These are phyloP conservation scores for Koerneria pararmatus DNA, from an alignment of 2,888 invertebrate species.

Conservation along the genomic window DNA sequence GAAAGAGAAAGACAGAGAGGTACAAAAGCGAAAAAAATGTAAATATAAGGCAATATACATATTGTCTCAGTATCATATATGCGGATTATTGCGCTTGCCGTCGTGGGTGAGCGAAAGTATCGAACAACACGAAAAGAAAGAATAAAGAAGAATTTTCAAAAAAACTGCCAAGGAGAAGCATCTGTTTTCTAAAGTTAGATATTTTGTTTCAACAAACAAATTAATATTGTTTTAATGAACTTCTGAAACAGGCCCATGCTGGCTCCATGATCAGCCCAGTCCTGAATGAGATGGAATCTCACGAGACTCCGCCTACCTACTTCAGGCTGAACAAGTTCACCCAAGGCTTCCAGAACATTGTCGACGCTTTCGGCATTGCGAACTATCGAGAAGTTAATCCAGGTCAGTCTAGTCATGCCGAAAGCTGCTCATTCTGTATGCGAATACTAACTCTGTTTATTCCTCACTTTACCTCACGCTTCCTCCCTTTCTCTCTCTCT, in stretches of 20 bases:
- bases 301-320: constrained; percentile 85
- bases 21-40: too few species aligned
- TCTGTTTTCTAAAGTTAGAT: too few species aligned
- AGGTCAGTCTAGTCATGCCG: background rate
- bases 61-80: too few species aligned
- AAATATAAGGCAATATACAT: too few species aligned
- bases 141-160: too few species aligned
- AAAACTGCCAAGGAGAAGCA: too few species aligned
- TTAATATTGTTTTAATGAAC: too few species aligned
- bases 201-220: too few species aligned
- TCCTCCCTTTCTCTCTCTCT: background rate
- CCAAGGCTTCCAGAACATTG: constrained; percentile 74
- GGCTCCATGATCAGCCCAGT: constrained; percentile 93
- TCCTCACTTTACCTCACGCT: background rate
- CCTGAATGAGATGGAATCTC: constrained; percentile 80
- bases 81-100: too few species aligned
- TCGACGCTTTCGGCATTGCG: constrained; percentile 20
- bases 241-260: constrained; percentile 80
- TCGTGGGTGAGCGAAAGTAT: too few species aligned
- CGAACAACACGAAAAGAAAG: too few species aligned
- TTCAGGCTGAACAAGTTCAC: constrained; percentile 95
- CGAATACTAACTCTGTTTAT: background rate
- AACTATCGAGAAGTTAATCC: constrained; percentile 21
- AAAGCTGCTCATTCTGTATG: background rate
- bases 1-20: too few species aligned